A percentile compares a stretch with the other conserved stretches of the same genome.
Conservation (phyloP, 2,888 invertebrate genomes). For the Agriopis aurantiaria region DNA sequence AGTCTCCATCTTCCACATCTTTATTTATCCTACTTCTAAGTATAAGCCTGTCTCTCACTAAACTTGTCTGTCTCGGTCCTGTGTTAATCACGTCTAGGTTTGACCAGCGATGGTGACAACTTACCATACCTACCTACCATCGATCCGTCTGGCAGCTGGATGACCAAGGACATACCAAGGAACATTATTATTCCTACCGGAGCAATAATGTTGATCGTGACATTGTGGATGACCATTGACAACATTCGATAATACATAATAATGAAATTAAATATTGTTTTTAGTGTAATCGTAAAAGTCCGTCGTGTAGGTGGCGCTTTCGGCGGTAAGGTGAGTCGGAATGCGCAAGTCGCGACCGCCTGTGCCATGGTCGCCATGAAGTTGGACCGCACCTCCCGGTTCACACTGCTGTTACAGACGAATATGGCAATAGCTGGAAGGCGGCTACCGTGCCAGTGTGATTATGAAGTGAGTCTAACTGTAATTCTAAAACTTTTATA, state of each 20-base stretch:
- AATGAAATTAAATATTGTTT: slow-evolving; percentile 19
- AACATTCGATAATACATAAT: not conserved
- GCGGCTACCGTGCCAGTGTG: slow-evolving; percentile 80
- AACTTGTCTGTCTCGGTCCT: too few relatives aligned
- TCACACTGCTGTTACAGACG: slow-evolving; percentile 87
- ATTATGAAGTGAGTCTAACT: slow-evolving; percentile 81
- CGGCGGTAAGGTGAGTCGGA: slow-evolving; percentile 88
- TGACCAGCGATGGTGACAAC: too few relatives aligned
- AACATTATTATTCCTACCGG: too few relatives aligned
- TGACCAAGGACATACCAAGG: too few relatives aligned
- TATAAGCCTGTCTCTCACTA: too few relatives aligned
- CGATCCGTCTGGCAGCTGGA: too few relatives aligned
- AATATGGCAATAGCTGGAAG: slow-evolving; percentile 87
- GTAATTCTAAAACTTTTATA: not conserved
- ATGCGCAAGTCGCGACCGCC: slow-evolving; percentile 83
- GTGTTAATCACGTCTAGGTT: too few relatives aligned
- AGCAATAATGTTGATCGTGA: too few relatives aligned
- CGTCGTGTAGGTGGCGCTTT: slow-evolving; percentile 89
- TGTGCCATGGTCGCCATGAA: slow-evolving; percentile 88
- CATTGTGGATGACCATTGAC: not conserved
- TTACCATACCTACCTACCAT: too few relatives aligned
- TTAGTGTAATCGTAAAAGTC: slow-evolving; percentile 86
- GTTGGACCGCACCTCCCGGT: slow-evolving; percentile 86
- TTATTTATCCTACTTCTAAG: too few relatives aligned
- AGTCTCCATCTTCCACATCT: too few relatives aligned